A percentile compares a stretch with the other conserved stretches of the same genome.
These are phyloP conservation scores for Bolinopsis microptera DNA, from an alignment of 37 sponge, comb jelly and placozoan species.

Conservation along the genomic window DNA sequence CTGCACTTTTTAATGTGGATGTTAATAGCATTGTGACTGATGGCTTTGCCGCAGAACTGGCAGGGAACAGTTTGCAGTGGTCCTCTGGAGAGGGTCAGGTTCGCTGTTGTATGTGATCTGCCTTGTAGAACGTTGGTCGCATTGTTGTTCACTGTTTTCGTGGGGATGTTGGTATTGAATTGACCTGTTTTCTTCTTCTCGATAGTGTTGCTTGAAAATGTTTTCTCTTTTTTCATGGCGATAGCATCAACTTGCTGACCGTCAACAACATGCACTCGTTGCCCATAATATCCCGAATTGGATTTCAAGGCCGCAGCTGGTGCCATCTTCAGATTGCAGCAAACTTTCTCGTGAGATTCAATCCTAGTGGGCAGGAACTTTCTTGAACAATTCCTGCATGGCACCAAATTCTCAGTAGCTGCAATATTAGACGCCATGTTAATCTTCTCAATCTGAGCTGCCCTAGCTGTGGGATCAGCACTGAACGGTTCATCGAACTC, in stretches of 20 bases:
- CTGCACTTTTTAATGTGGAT: constrained; percentile 27
- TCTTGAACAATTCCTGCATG: constrained; percentile 75
- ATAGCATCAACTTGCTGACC: constrained; percentile 50
- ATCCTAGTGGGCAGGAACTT: constrained; percentile 75
- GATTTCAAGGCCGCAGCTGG: neutral
- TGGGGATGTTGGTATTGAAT: neutral
- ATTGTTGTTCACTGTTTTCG: neutral
- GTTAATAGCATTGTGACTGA: constrained; percentile 38
- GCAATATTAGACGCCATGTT: constrained; percentile 66
- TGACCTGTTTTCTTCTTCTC: neutral
- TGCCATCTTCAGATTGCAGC: constrained; percentile 66
- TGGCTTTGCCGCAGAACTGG: constrained; percentile 62
- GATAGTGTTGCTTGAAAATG: constrained; percentile 35
- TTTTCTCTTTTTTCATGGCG: neutral
- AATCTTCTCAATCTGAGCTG: constrained; percentile 55
- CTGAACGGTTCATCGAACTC: constrained; percentile 61
- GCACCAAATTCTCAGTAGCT: constrained; percentile 69
- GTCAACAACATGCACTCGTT: constrained; percentile 11
- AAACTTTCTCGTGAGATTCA: constrained; percentile 69
- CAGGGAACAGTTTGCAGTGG: constrained; percentile 38
- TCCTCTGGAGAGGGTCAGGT: neutral
- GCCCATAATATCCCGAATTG: constrained; percentile 1
- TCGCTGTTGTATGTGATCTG: neutral
- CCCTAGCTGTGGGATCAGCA: neutral
- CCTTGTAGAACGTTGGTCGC: neutral